A percentile compares a stretch with the other conserved stretches of the same genome.
Conservation (phyloP, 2,888 invertebrate genomes). For the Idaea dimidiata region DNA sequence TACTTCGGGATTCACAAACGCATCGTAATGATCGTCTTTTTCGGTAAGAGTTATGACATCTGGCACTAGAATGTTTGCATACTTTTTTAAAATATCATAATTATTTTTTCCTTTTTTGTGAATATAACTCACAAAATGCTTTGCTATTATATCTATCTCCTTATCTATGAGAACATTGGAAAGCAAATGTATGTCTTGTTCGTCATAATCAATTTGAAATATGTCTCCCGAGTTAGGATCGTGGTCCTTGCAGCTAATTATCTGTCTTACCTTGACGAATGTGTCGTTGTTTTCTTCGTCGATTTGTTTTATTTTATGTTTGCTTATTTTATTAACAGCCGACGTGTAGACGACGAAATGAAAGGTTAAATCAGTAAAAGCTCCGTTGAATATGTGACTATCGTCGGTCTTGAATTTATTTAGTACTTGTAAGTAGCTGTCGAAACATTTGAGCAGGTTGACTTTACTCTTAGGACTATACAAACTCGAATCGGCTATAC, state of each 20-base stretch:
- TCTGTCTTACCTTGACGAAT: neutral
- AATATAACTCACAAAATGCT: neutral
- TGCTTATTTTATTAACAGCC: neutral
- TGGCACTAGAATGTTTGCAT: neutral
- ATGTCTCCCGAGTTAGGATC: neutral
- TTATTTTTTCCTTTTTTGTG: neutral
- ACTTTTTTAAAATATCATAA: neutral
- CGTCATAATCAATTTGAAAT: neutral
- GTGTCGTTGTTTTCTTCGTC: neutral
- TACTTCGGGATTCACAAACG: neutral
- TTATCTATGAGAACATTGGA: neutral
- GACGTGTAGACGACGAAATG: constrained; percentile 1
- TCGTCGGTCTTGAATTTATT: neutral
- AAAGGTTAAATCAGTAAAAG: neutral
- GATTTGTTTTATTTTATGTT: neutral
- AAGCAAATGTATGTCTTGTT: neutral
- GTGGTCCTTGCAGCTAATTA: neutral
- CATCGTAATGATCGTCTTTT: neutral
- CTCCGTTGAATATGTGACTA: neutral
- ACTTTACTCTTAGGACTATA: neutral
- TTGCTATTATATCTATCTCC: neutral
- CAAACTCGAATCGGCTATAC: neutral
- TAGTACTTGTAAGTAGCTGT: neutral
- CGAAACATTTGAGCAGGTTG: neutral
- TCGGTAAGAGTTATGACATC: neutral